Conservation (phyloP, 2,797 vertebrate genomes). For the Brotula barbata region DNA sequence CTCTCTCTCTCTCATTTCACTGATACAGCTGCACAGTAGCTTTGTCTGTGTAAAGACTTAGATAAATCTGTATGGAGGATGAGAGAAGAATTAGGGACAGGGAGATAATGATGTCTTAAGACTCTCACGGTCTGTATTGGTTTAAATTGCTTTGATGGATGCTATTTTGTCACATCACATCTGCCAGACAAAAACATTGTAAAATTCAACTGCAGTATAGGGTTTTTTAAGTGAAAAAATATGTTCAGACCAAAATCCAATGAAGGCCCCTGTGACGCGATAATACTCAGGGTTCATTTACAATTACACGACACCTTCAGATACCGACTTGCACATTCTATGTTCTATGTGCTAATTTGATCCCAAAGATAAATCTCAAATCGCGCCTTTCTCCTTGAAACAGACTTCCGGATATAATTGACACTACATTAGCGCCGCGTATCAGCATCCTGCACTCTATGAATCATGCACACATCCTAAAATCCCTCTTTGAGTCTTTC, state of each 20-base stretch:
- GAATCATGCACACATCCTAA: conserved; percentile 18
- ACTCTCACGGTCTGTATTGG: neutral
- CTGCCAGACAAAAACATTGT: no score
- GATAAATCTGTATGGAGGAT: no score
- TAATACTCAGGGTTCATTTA: conserved; percentile 9
- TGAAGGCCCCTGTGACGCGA: neutral
- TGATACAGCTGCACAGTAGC: no score
- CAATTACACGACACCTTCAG: conserved; percentile 7
- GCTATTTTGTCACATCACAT: neutral
- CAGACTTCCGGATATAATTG: neutral
- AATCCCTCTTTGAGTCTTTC: conserved; percentile 28
- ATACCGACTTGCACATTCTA: neutral
- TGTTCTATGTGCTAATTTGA: neutral
- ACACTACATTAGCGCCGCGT: neutral
- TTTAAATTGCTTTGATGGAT: neutral
- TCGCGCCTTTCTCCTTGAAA: neutral
- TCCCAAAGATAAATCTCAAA: conserved; percentile 16
- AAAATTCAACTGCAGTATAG: no score
- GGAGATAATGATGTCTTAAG: neutral
- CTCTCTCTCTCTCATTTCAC: neutral
- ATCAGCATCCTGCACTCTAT: neutral
- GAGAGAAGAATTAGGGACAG: no score
- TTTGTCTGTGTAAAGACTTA: neutral
- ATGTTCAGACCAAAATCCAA: neutral
- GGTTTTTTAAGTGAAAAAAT: no score